Conservation (phyloP, 2,888 invertebrate genomes). For the Diaprepes abbreviatus region DNA sequence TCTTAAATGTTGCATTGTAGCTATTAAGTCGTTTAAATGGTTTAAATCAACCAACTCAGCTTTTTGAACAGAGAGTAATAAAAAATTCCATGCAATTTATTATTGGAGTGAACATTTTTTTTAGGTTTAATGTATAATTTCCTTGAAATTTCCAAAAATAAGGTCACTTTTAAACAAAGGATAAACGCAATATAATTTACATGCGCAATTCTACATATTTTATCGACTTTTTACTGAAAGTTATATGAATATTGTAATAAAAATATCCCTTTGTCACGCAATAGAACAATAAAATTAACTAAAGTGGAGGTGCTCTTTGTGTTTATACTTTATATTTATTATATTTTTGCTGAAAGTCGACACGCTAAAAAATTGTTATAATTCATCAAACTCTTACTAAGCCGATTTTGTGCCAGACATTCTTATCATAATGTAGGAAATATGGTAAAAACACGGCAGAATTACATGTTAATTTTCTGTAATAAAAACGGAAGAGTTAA, state of each 20-base stretch:
- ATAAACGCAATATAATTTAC: background rate
- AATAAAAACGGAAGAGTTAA: no score
- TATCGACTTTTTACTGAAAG: slow-evolving; percentile 7
- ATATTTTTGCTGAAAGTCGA: background rate
- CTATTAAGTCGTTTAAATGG: no score
- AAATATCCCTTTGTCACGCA: slow-evolving; percentile 35
- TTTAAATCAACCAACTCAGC: no score
- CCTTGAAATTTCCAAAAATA: no score
- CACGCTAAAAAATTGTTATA: slow-evolving; percentile 2
- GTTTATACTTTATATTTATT: slow-evolving; percentile 5
- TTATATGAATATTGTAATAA: slow-evolving; percentile 25
- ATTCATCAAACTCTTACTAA: background rate
- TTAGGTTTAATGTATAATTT: no score
- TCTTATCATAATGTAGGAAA: background rate
- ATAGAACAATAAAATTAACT: slow-evolving; percentile 37
- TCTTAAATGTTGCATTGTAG: no score
- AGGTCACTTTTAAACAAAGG: background rate
- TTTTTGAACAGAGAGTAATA: no score
- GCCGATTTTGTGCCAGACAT: background rate
- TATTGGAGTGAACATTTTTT: no score
- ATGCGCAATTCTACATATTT: background rate
- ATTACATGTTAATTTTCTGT: no score
- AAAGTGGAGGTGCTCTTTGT: slow-evolving; percentile 29
- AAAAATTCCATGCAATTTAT: no score
- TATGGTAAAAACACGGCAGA: background rate